Conservation (phyloP, 2,113 vertebrate genomes). For the Rhea americana region DNA sequence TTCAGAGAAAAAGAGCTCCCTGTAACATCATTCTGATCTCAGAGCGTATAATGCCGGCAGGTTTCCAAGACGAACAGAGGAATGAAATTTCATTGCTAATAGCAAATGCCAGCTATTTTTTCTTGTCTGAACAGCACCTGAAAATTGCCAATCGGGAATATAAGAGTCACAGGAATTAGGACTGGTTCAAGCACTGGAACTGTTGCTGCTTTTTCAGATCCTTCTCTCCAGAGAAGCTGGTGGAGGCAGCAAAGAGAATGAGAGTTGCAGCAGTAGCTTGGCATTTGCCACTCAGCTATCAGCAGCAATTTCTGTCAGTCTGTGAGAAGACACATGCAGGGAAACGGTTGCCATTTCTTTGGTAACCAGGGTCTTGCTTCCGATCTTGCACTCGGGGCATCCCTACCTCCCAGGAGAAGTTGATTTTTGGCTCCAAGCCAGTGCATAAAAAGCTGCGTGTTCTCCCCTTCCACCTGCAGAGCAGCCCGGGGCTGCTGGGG, state of each 20-base stretch:
- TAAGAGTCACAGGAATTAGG: neutral
- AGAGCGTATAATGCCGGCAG: neutral
- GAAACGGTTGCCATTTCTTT: neutral
- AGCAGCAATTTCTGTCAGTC: neutral
- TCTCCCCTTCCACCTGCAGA: neutral
- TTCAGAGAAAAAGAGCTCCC: neutral
- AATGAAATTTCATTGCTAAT: neutral
- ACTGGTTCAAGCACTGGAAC: no score
- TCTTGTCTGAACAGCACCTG: neutral
- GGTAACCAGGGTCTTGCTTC: neutral
- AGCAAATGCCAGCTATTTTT: neutral
- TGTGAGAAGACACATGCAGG: fast-evolving
- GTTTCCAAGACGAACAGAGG: neutral
- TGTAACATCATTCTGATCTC: neutral
- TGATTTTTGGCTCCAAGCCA: neutral
- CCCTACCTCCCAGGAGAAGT: neutral
- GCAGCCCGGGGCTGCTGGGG: neutral
- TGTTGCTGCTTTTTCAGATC: neutral
- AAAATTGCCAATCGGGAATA: neutral
- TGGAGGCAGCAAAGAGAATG: neutral
- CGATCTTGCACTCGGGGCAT: fast-evolving
- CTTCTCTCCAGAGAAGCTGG: neutral
- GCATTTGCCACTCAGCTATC: no score
- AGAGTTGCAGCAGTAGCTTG: neutral
- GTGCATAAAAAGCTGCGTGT: neutral